These are phyloP conservation scores for Apamea monoglypha DNA, from an alignment of 2,888 invertebrate species.

Conservation along the genomic window DNA sequence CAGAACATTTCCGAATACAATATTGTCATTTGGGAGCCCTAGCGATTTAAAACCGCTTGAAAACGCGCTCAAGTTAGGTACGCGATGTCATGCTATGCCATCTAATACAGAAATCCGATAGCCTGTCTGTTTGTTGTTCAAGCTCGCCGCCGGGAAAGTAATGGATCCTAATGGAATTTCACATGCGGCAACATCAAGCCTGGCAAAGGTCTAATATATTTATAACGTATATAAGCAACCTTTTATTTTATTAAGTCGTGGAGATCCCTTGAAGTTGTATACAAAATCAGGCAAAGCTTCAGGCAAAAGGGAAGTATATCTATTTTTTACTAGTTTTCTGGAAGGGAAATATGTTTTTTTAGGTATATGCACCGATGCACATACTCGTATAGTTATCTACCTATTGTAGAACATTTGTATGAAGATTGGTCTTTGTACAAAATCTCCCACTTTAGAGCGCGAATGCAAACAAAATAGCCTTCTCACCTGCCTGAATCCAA, in stretches of 20 bases:
- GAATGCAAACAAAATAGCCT: background rate
- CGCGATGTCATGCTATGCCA: constrained; percentile 30
- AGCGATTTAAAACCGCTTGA: constrained; percentile 24
- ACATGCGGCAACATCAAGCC: constrained; percentile 47
- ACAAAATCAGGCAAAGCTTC: constrained; percentile 28
- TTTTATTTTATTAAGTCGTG: constrained; percentile 51
- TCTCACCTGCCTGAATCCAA: background rate
- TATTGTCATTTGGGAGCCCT: constrained; percentile 5
- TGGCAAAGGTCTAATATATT: constrained; percentile 33
- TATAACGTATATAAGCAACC: constrained; percentile 47
- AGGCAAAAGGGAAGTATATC: background rate
- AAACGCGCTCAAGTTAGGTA: constrained; percentile 16
- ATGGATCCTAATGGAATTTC: constrained; percentile 57
- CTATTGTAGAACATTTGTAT: constrained; percentile 1
- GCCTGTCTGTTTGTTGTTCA: constrained; percentile 50
- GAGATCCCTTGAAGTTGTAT: constrained; percentile 39
- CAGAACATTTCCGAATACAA: background rate
- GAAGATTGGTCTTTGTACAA: background rate
- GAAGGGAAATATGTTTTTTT: background rate
- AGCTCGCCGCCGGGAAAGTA: constrained; percentile 44
- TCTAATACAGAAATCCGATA: constrained; percentile 44
- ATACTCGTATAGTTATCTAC: background rate
- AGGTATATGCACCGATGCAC: background rate
- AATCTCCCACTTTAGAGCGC: background rate
- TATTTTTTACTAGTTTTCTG: background rate